Conservation (phyloP, 2,888 invertebrate species). For the Lycocerus yunnanus region DNA sequence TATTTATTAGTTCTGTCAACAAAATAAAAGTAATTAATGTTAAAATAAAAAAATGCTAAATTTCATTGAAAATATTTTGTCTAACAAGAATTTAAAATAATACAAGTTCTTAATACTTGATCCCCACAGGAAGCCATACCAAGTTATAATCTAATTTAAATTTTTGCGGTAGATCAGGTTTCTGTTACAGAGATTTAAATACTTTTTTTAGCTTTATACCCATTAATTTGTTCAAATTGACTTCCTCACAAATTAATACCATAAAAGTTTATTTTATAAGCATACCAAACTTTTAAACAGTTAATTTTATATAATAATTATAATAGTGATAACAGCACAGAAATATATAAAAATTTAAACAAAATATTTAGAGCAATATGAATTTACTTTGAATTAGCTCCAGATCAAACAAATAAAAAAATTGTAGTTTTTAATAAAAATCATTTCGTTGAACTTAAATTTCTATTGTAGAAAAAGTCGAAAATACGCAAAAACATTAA, state of each 20-base stretch:
- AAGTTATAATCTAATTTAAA: background rate
- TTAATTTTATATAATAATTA: no score
- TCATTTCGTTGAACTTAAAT: no score
- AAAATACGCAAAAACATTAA: no score
- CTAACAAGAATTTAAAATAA: background rate
- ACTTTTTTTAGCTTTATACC: background rate
- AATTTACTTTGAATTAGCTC: no score
- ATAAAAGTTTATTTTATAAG: no score
- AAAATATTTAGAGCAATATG: no score
- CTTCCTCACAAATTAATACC: background rate
- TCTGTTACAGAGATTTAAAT: background rate
- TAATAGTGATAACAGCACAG: no score
- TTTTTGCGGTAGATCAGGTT: background rate
- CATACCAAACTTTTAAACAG: no score
- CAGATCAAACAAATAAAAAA: no score
- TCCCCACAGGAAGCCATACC: background rate
- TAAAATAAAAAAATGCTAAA: background rate
- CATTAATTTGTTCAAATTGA: background rate
- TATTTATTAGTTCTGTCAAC: constrained; percentile 86
- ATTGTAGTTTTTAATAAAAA: no score
- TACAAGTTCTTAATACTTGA: background rate
- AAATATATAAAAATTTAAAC: no score
- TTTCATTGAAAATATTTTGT: background rate
- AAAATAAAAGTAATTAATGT: constrained; percentile 36
- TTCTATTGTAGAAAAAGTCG: no score